phyloP scores from a whole-genome alignment of 2,888 invertebrate species.

The Gymnosoma rotundatum region DNA sequence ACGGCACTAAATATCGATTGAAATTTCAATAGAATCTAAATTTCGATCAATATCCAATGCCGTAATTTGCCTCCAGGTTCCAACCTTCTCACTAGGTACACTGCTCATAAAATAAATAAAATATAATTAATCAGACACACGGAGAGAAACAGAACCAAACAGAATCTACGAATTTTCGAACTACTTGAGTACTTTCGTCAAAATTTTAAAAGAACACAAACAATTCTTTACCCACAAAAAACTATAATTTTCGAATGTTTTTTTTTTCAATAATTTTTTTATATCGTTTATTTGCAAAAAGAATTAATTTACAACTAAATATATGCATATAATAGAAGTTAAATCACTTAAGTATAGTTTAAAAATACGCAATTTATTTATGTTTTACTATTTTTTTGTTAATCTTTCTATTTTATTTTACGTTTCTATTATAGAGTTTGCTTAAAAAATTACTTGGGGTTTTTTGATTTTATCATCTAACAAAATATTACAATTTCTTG shows the following conservation, averaged over 20 bases:
- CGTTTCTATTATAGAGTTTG: slow-evolving; percentile 48
- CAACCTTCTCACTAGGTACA: too few species aligned
- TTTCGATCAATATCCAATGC: too few species aligned
- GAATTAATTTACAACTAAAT: slow-evolving; percentile 39
- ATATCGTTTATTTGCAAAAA: slow-evolving; percentile 38
- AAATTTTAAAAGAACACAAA: too few species aligned
- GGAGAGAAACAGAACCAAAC: too few species aligned
- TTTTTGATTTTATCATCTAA: slow-evolving; percentile 51
- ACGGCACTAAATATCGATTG: too few species aligned
- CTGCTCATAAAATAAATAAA: too few species aligned
- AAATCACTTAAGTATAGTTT: slow-evolving; percentile 52
- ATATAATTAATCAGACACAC: too few species aligned
- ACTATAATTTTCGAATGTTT: not conserved
- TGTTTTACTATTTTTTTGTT: slow-evolving; percentile 41
- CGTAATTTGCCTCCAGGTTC: too few species aligned
- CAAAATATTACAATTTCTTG: slow-evolving; percentile 67
- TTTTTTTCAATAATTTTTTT: slow-evolving; percentile 6
- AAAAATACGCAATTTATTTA: slow-evolving; percentile 41
- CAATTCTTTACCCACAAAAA: not conserved
- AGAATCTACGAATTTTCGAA: too few species aligned
- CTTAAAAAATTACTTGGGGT: slow-evolving; percentile 59
- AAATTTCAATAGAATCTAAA: too few species aligned
- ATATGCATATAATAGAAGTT: slow-evolving; percentile 25
- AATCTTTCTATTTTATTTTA: slow-evolving; percentile 41
- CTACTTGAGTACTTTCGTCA: too few species aligned